Conservation (phyloP, 2,113 vertebrate genomes). For the Sylvilagus bachmani region DNA sequence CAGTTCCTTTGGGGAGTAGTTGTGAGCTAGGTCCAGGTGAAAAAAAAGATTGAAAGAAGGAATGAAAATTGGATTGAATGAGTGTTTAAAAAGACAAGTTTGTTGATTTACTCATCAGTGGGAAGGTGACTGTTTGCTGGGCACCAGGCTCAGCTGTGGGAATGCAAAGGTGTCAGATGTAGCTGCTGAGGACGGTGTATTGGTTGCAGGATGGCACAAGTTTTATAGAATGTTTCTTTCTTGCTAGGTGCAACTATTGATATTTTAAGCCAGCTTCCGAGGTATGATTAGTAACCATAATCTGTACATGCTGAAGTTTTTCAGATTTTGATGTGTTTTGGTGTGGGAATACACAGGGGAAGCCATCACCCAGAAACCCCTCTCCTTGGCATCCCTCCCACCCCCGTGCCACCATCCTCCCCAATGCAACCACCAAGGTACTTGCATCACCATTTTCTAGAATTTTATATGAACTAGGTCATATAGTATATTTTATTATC, state of each 20-base stretch:
- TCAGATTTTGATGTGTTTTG: background rate
- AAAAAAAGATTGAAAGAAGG: background rate
- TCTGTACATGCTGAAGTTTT: background rate
- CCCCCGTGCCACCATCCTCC: background rate
- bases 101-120: background rate
- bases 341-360: background rate
- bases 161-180: background rate
- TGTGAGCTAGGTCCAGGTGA: background rate
- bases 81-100: conserved; percentile 14
- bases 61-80: background rate
- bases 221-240: background rate
- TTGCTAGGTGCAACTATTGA: background rate
- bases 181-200: background rate
- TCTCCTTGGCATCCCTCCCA: background rate
- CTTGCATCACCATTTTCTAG: conserved; percentile 19
- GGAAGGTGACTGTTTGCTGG: background rate
- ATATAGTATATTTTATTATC: background rate
- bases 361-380: background rate
- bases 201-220: background rate
- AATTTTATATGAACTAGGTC: background rate
- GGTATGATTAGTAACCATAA: background rate
- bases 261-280: background rate
- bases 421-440: background rate
- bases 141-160: background rate
- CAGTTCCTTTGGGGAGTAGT: background rate